phyloP scores from a whole-genome alignment of 2,797 vertebrate species.

The Cygnus olor region DNA sequence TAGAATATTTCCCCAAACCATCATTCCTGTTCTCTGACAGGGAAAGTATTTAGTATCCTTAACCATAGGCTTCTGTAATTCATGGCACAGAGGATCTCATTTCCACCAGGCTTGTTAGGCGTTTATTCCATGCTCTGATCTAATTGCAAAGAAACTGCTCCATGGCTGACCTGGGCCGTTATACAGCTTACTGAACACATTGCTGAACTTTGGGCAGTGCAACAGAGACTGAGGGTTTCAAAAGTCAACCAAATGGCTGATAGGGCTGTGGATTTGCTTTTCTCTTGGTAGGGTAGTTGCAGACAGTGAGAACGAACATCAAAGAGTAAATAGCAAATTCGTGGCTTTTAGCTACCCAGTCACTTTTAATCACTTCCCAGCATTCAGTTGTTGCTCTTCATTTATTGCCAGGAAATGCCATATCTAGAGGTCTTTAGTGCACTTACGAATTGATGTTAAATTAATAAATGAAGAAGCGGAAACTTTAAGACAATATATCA shows the following conservation, averaged over 20 bases:
- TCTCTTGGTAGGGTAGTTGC: background rate
- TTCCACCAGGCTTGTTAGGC: background rate
- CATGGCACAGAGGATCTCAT: background rate
- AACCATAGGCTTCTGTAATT: background rate
- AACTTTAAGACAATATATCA: background rate
- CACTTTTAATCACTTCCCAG: background rate
- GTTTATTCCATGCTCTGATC: background rate
- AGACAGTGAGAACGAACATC: background rate
- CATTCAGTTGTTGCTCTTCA: background rate
- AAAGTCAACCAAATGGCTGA: background rate
- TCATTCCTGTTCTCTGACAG: background rate
- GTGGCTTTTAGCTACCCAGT: background rate
- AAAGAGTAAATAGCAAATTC: background rate
- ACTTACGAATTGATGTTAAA: background rate
- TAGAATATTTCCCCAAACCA: background rate
- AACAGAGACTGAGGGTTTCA: background rate
- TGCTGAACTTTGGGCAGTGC: background rate
- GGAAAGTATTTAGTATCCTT: background rate
- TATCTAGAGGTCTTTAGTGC: background rate
- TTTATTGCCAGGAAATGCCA: background rate
- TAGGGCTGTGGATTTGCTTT: background rate
- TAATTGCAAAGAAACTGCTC: background rate
- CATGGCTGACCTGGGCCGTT: background rate
- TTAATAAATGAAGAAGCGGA: constrained; percentile 7
- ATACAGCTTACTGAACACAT: background rate